Evolutionary conservation across 2,113 vertebrate genomes (phyloP).

Genomic region (Herpetotheres cachinnans): DNA sequence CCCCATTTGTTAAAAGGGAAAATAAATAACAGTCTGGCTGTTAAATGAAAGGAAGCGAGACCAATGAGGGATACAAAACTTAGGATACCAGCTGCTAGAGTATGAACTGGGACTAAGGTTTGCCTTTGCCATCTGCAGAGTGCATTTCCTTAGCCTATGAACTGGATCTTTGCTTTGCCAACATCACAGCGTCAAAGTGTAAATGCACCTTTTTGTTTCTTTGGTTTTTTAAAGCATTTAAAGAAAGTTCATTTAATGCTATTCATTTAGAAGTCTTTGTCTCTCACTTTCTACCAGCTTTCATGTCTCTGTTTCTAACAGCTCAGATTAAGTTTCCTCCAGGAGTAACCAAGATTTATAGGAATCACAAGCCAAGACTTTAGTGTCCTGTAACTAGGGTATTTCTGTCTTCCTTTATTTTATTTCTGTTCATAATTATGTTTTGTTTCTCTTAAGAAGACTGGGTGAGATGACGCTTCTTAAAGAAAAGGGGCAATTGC

Average conservation of each 20-base stretch:
- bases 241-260: neutral
- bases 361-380: neutral
- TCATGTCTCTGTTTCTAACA: neutral
- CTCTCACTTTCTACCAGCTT: neutral
- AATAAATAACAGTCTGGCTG: constrained; percentile 17
- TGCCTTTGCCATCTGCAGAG: constrained; percentile 38
- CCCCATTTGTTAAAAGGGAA: neutral
- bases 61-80: constrained; percentile 24
- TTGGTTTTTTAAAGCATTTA: neutral
- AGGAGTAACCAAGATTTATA: neutral
- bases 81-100: constrained; percentile 16
- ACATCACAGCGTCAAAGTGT: accelerated
- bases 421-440: neutral
- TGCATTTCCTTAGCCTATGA: neutral
- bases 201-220: neutral
- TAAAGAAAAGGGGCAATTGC: neutral
- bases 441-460: neutral
- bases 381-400: neutral
- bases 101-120: neutral
- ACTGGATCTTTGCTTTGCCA: neutral
- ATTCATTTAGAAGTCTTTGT: neutral
- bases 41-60: constrained; percentile 32
- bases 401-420: neutral
- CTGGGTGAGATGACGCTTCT: neutral
- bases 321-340: neutral